These are phyloP conservation scores for Junco hyemalis DNA, from an alignment of 2,113 vertebrate species.

Conservation along the genomic window DNA sequence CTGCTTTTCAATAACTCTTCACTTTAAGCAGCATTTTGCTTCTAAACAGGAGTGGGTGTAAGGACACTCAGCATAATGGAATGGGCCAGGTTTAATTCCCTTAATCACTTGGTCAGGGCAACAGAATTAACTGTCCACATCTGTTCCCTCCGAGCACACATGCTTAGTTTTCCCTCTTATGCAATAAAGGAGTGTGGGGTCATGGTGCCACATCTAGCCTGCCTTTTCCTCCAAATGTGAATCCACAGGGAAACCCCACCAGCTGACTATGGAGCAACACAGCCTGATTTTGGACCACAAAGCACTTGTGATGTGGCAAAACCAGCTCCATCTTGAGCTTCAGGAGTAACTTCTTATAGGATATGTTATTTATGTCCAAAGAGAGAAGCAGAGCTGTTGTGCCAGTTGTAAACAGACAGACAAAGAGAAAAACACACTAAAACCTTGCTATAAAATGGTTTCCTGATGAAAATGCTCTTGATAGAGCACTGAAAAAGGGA, in stretches of 20 bases:
- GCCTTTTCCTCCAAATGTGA: neutral
- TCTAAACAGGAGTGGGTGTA: slow-evolving; percentile 65
- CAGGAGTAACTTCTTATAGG: neutral
- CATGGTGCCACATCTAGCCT: slow-evolving; percentile 10
- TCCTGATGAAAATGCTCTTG: neutral
- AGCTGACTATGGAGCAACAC: neutral
- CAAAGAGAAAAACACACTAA: neutral
- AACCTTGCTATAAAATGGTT: neutral
- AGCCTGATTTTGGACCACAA: neutral
- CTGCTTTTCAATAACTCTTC: slow-evolving; percentile 67
- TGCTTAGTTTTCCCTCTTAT: slow-evolving; percentile 50
- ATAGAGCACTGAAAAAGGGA: neutral
- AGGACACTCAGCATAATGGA: slow-evolving; percentile 75
- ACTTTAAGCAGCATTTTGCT: slow-evolving; percentile 59
- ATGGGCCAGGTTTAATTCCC: slow-evolving; percentile 78
- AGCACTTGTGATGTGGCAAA: neutral
- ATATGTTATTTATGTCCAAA: neutral
- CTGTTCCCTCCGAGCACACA: slow-evolving; percentile 66
- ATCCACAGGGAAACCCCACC: neutral
- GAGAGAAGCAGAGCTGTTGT: neutral
- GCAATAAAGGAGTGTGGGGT: slow-evolving; percentile 43
- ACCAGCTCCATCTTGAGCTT: neutral
- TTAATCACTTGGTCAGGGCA: slow-evolving; percentile 78
- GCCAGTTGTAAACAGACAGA: neutral
- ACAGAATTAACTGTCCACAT: slow-evolving; percentile 79